These are phyloP conservation scores for Erannis defoliaria DNA, from an alignment of 2,888 invertebrate species.

Conservation along the genomic window DNA sequence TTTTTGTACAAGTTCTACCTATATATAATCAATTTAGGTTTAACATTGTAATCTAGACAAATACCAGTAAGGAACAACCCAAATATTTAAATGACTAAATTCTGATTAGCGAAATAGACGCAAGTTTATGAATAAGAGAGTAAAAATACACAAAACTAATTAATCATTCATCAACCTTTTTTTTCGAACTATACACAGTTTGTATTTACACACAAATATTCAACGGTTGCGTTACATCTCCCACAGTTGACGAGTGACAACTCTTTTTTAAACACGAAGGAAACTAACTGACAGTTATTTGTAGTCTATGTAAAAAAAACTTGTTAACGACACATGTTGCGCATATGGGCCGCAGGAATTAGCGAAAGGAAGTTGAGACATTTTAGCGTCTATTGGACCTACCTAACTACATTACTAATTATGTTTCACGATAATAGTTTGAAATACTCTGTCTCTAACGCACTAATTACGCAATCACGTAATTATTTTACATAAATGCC, in stretches of 20 bases:
- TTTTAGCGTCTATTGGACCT: constrained; percentile 1
- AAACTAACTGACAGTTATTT: constrained; percentile 46
- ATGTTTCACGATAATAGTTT: not conserved
- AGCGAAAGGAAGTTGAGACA: constrained; percentile 28
- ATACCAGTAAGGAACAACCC: too few species aligned
- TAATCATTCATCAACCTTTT: not conserved
- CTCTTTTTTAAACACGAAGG: constrained; percentile 47
- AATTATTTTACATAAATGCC: too few species aligned
- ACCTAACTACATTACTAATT: constrained; percentile 2
- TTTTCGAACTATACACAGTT: constrained; percentile 33
- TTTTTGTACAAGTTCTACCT: too few species aligned
- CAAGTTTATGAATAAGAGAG: too few species aligned
- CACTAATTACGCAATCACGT: not conserved
- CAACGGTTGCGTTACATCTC: constrained; percentile 35
- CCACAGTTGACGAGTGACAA: constrained; percentile 54
- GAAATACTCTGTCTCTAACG: not conserved
- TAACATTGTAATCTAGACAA: too few species aligned
- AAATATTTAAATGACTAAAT: too few species aligned
- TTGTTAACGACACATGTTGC: constrained; percentile 33
- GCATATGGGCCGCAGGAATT: constrained; percentile 41
- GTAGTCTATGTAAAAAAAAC: constrained; percentile 46
- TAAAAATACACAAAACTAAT: not conserved
- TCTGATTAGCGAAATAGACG: too few species aligned
- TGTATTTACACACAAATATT: constrained; percentile 44
- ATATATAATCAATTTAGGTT: too few species aligned